Evolutionary conservation across 1,140 invertebrate genomes (phyloP).

Genomic region (Watersipora subatra): DNA sequence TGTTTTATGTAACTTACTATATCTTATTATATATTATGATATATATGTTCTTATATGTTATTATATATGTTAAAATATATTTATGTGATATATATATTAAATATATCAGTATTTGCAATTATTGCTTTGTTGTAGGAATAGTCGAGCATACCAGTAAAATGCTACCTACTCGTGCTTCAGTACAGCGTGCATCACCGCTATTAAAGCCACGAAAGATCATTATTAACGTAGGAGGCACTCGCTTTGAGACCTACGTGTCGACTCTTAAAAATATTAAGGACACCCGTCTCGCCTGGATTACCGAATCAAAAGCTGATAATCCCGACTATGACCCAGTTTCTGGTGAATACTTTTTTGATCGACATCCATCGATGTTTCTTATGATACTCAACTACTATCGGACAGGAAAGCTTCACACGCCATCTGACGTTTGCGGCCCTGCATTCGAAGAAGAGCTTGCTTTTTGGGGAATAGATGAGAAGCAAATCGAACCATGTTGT

Average conservation of each 20-base stretch:
- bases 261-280: constrained; percentile 37
- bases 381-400: constrained; percentile 40
- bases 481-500: constrained; percentile 39
- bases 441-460: constrained; percentile 37
- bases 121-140: too few relatives aligned
- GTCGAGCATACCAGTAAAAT: too few relatives aligned
- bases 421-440: constrained; percentile 36
- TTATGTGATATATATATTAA: too few relatives aligned
- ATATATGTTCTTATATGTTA: too few relatives aligned
- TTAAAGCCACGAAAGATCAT: constrained; percentile 53
- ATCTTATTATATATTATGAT: too few relatives aligned
- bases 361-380: constrained; percentile 36
- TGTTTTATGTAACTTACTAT: too few relatives aligned
- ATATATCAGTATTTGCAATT: too few relatives aligned
- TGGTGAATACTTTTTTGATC: constrained; percentile 39
- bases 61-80: too few relatives aligned
- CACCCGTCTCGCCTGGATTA: constrained; percentile 33
- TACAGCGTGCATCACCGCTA: too few relatives aligned
- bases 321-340: constrained; percentile 30
- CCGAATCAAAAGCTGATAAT: constrained; percentile 25
- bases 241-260: constrained; percentile 80
- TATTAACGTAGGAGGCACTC: constrained; percentile 88
- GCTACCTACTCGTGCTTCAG: too few relatives aligned
- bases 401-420: constrained; percentile 33
- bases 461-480: constrained; percentile 40